Evolutionary conservation across 2,797 vertebrate genomes (phyloP).

Genomic region (Calcarius lapponicus): DNA sequence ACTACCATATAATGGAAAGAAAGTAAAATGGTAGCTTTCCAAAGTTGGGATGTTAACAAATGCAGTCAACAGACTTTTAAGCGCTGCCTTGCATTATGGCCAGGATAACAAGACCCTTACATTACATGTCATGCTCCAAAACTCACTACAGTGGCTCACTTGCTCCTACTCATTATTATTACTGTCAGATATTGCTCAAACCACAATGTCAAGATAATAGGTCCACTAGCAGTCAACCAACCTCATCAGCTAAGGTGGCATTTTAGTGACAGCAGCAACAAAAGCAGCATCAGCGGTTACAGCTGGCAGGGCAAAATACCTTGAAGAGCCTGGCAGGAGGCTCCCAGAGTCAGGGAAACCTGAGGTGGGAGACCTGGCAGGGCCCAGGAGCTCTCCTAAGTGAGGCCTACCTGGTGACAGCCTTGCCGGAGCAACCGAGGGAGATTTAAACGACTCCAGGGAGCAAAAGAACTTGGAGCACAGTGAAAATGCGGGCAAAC

Average conservation of each 20-base stretch:
- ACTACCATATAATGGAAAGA: not conserved
- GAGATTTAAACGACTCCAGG: accelerated
- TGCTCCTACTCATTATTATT: not conserved
- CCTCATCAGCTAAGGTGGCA: not conserved
- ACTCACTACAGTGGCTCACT: not conserved
- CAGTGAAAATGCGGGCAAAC: not conserved
- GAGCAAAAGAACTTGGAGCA: not conserved
- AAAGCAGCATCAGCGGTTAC: not conserved
- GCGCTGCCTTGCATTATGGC: not conserved
- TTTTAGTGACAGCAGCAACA: accelerated
- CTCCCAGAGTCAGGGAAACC: not conserved
- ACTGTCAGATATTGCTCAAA: not conserved
- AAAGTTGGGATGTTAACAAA: not conserved
- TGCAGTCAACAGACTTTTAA: not conserved
- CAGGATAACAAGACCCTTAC: not conserved
- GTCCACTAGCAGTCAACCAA: not conserved
- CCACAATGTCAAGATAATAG: not conserved
- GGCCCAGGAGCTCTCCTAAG: not conserved
- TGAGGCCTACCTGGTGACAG: not conserved
- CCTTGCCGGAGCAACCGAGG: not conserved
- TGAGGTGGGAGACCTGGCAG: not conserved
- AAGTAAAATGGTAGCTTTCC: not conserved
- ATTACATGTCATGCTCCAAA: not conserved
- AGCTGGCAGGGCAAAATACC: not conserved
- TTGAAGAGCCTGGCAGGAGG: not conserved